Evolutionary conservation across 2,797 vertebrate species (phyloP).

Genomic region (Phalanger gymnotis): DNA sequence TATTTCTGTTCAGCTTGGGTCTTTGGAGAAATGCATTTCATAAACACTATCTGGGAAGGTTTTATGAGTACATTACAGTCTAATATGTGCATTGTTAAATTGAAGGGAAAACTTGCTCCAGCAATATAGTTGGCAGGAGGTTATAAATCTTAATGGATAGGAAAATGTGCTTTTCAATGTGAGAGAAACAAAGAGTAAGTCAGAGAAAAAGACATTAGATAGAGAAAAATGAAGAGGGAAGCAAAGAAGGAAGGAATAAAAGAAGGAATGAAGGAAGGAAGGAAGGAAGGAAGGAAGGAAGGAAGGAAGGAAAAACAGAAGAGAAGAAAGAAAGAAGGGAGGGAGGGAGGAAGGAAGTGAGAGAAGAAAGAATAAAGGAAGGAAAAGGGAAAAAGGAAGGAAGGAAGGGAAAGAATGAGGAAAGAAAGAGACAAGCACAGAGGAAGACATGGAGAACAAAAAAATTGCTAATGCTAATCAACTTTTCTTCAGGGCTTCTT

Average conservation of each 20-base stretch:
- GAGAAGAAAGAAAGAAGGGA: background rate
- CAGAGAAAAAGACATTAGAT: background rate
- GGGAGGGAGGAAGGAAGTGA: background rate
- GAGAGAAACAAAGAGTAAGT: background rate
- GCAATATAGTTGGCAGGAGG: constrained; percentile 55
- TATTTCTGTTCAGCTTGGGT: constrained; percentile 38
- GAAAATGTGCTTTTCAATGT: constrained; percentile 68
- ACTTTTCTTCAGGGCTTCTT: background rate
- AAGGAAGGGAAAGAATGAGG: background rate
- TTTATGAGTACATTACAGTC: constrained; percentile 63
- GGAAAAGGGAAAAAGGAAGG: accelerated
- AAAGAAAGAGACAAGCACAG: background rate
- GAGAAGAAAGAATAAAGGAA: background rate
- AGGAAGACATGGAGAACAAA: background rate
- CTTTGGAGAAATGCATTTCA: constrained; percentile 57
- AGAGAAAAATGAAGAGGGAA: background rate
- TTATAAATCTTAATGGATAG: constrained; percentile 55
- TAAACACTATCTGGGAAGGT: constrained; percentile 49
- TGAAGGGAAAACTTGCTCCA: constrained; percentile 59
- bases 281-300: background rate
- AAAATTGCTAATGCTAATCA: background rate
- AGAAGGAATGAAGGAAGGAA: background rate
- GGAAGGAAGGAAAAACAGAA: background rate
- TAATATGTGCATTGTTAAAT: constrained; percentile 68
- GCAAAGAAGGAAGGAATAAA: too few relatives aligned